Conservation (phyloP, 2,113 vertebrate genomes). For the Vulpes vulpes region DNA sequence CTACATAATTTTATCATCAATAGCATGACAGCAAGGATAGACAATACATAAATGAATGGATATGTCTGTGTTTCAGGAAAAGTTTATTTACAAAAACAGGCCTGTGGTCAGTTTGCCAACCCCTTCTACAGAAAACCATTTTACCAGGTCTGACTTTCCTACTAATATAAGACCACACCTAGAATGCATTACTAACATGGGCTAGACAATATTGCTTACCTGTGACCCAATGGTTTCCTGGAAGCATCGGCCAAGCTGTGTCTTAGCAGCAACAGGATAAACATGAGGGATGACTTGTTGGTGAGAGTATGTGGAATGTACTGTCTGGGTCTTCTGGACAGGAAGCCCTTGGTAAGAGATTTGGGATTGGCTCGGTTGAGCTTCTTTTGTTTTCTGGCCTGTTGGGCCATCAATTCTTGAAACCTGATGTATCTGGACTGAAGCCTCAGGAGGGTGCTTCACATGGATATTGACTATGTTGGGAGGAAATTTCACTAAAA, state of each 20-base stretch:
- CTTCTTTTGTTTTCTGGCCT: conserved; percentile 91
- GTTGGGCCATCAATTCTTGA: conserved; percentile 93
- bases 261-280: conserved; percentile 95
- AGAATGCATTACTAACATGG: not conserved
- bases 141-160: not conserved
- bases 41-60: not conserved
- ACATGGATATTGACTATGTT: conserved; percentile 98
- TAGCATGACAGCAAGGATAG: not conserved
- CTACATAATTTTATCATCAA: not conserved
- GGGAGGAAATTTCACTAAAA: conserved; percentile 93
- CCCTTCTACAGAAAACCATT: not conserved
- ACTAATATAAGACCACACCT: not conserved
- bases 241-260: conserved; percentile 96
- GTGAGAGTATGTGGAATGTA: conserved; percentile 90
- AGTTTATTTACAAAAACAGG: not conserved
- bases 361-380: conserved; percentile 89
- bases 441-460: conserved; percentile 98
- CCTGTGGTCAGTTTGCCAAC: not conserved
- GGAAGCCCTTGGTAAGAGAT: conserved; percentile 92
- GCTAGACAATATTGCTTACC: conserved; percentile 87
- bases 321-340: conserved; percentile 92
- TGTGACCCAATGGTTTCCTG: conserved; percentile 97
- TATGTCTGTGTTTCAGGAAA: not conserved
- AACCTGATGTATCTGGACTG: conserved; percentile 98
- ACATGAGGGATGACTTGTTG: conserved; percentile 93